Percentiles rank a stretch among this genome's conserved stretches.
Conservation (phyloP, 2,113 vertebrate species). For the Amphiprion ocellaris region DNA sequence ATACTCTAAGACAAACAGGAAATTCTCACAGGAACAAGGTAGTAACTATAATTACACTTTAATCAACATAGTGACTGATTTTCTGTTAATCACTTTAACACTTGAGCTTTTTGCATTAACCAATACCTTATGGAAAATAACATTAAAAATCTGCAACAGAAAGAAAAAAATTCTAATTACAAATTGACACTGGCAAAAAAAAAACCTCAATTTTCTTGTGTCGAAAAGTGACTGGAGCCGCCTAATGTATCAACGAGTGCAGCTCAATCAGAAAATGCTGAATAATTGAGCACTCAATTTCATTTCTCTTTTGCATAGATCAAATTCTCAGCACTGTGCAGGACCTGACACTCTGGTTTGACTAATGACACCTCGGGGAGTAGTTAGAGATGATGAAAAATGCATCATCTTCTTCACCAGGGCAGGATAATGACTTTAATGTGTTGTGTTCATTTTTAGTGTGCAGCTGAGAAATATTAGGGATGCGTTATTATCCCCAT, state of each 20-base stretch:
- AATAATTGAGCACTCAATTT: slow-evolving; percentile 75
- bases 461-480: not conserved
- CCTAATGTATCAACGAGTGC: slow-evolving; percentile 21
- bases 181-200: too few species aligned
- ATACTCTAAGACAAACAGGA: not conserved
- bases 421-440: not conserved
- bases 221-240: not conserved
- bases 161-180: not conserved
- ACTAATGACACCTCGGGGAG: slow-evolving; percentile 28
- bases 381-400: slow-evolving; percentile 36
- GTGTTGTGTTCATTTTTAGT: not conserved
- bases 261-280: slow-evolving; percentile 45
- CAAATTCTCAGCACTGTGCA: slow-evolving; percentile 24
- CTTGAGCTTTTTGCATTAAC: not conserved
- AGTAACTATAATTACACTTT: not conserved
- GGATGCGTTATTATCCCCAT: too few species aligned
- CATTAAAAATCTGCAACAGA: not conserved
- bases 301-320: slow-evolving; percentile 59
- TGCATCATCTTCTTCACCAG: not conserved
- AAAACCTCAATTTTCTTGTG: too few species aligned
- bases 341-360: not conserved
- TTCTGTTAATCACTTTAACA: too few species aligned
- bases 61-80: not conserved
- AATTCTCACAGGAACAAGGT: not conserved
- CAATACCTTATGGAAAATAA: not conserved